Evolutionary conservation across 2,113 vertebrate genomes (phyloP).

Genomic region (Apodemus speciosus): DNA sequence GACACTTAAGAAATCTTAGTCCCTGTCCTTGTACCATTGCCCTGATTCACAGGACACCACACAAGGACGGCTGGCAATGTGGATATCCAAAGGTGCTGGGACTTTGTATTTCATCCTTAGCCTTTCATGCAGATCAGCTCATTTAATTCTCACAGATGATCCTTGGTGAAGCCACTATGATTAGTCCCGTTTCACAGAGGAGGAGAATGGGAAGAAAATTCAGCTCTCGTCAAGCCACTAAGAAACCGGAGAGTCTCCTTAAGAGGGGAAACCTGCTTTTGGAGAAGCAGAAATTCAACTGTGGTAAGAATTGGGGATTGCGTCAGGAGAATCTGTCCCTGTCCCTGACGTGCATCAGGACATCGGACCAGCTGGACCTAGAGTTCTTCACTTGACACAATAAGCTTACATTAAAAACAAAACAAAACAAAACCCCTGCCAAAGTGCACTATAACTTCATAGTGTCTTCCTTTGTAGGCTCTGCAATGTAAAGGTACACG

Average conservation of each 20-base stretch:
- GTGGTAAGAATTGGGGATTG: neutral
- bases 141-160: neutral
- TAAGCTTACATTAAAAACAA: neutral
- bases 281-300: neutral
- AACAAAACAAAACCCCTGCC: neutral
- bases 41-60: neutral
- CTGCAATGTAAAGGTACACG: neutral
- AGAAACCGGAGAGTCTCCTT: neutral
- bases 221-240: neutral
- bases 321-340: neutral
- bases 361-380: neutral
- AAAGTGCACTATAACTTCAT: neutral
- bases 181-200: constrained; percentile 17
- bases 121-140: fast-evolving
- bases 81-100: neutral
- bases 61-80: neutral
- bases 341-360: neutral
- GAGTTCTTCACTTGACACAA: neutral
- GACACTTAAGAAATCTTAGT: neutral
- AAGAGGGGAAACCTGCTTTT: neutral
- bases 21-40: neutral
- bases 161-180: neutral
- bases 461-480: fast-evolving
- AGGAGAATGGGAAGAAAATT: neutral
- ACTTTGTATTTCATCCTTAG: neutral